Percentiles rank a stretch among this genome's conserved stretches.
Evolutionary conservation across 2,113 vertebrate genomes (phyloP).

Genomic region (Podarcis muralis): DNA sequence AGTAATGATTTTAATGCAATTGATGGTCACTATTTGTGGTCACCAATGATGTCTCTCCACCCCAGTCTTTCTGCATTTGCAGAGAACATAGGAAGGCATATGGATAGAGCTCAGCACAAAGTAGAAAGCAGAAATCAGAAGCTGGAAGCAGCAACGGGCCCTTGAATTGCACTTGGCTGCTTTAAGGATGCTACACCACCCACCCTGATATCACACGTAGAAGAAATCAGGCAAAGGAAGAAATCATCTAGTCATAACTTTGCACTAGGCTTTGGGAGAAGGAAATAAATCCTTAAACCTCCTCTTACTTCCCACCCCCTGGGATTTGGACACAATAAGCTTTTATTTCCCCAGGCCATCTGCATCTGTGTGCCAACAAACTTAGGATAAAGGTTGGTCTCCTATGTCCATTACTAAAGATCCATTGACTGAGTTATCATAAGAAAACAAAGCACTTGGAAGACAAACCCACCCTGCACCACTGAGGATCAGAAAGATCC

Average conservation of each 20-base stretch:
- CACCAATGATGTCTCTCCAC: neutral
- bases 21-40: neutral
- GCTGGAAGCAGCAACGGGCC: neutral
- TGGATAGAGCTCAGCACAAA: neutral
- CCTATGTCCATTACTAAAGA: neutral
- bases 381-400: neutral
- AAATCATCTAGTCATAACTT: neutral
- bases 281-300: neutral
- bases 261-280: neutral
- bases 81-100: neutral
- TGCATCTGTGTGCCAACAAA: neutral
- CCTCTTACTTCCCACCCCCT: neutral
- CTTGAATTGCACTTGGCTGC: neutral
- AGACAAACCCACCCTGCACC: neutral
- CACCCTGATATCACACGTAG: neutral
- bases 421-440: neutral
- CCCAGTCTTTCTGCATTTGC: neutral
- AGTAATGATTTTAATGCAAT: neutral
- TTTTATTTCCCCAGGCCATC: neutral
- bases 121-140: neutral
- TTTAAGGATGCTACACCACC: neutral
- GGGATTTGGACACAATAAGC: neutral
- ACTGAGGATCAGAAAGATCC: neutral
- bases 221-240: neutral
- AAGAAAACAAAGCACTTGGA: too few relatives aligned